Evolutionary conservation across 92 coral and sea anemone species (phyloP), one percentile per base, ranked within the genome.

Genomic region (Epizoanthus ramosus): DNA sequence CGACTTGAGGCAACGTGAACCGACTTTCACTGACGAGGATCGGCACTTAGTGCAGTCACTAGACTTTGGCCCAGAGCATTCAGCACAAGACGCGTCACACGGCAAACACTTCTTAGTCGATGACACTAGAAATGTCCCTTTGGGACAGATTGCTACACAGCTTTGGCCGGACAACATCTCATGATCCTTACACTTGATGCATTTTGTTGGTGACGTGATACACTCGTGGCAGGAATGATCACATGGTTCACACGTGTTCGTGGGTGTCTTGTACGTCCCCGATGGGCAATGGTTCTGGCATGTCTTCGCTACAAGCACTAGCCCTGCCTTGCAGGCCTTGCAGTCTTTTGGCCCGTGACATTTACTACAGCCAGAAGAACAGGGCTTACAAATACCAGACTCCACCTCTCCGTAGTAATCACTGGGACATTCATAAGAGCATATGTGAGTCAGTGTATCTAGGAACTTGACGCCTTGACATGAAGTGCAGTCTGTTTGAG

Each of bases 381-480:
- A 97, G 8, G 90, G 86, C 71, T 88, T 90, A 65, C 99, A 97
- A 24, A 91, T 54, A 2, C 93, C 89, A 19, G 95, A 90, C 2
- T 75, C 74, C 47, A 89, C 81, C 8, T 92, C 98, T 41, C 95
- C 94, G 69, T 84, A 92, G 76, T 68, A 89, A 17, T 91, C 93
- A 15, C 61, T 86, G 19, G 99, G 93, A 57, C 99, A 97, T 57
- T 90, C 90, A 45, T 85, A 92, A 0, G 92, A 85, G 84, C 99
- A 97, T 24, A 86, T 57, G 21, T 85, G 88, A 66, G 85, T 90
- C 43, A 59, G 73, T 3, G 87, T 71, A 45, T 94, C 92, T 2
- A 90, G 85, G 75, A 97, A 97, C 71, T 94, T 97, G 16, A 94
- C 93, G 41, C 94, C 99, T 73, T 91, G 89, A 45, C 99, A 97